phyloP scores from a whole-genome alignment of 2,113 vertebrate species.

The Trichomycterus rosablanca region DNA sequence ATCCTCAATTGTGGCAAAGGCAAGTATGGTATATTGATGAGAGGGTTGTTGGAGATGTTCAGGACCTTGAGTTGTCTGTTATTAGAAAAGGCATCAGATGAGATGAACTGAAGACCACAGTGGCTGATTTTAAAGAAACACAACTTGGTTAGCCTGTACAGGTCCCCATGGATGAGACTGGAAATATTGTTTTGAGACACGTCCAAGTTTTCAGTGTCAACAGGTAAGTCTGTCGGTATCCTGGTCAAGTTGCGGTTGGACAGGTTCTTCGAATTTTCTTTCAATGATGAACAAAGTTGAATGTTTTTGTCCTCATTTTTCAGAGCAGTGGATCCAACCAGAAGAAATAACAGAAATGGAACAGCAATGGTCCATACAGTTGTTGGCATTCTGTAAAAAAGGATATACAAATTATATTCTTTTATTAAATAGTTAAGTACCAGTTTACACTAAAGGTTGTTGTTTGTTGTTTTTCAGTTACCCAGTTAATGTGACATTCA shows the following conservation, averaged over 20 bases:
- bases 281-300: conserved; percentile 43
- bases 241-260: conserved; percentile 43
- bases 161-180: conserved; percentile 16
- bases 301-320: conserved; percentile 10
- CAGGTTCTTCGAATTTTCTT: conserved; percentile 35
- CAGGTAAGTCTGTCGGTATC: conserved; percentile 47
- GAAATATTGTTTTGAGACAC: conserved; percentile 56
- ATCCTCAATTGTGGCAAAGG: conserved; percentile 44
- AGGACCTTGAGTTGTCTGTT: conserved; percentile 52
- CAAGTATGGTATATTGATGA: conserved; percentile 51
- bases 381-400: conserved; percentile 31
- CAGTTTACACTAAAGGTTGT: too few species aligned
- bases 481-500: too few species aligned
- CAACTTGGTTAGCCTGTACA: conserved; percentile 43
- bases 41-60: conserved; percentile 54
- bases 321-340: conserved; percentile 4
- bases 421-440: background rate
- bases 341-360: background rate
- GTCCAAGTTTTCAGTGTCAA: conserved; percentile 51
- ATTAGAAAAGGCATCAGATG: conserved; percentile 42
- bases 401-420: conserved; percentile 19
- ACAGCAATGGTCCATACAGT: conserved; percentile 11
- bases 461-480: too few species aligned
- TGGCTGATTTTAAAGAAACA: conserved; percentile 54
- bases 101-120: conserved; percentile 50